Percentiles rank a stretch among this genome's conserved stretches.
Evolutionary conservation across 2,888 invertebrate genomes (phyloP).

Genomic region (Orthosia cruda): DNA sequence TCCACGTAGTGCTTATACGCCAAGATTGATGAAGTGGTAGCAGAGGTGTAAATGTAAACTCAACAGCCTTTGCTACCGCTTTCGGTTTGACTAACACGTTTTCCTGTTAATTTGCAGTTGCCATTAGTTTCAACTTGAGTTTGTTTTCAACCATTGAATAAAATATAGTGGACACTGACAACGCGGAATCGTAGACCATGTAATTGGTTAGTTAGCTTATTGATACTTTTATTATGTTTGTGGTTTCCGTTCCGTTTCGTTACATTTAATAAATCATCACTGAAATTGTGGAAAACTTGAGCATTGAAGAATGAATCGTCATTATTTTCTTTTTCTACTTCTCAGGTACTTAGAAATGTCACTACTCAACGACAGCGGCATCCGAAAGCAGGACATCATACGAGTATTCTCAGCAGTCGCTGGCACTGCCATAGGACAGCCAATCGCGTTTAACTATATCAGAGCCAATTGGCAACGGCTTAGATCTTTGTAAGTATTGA

Average conservation of each 20-base stretch:
- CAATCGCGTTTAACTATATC: constrained; percentile 95
- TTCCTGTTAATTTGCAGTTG: too few species aligned
- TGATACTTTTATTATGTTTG: neutral
- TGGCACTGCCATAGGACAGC: constrained; percentile 95
- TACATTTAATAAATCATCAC: too few species aligned
- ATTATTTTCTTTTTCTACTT: neutral
- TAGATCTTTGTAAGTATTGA: constrained; percentile 93
- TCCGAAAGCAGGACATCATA: constrained; percentile 96
- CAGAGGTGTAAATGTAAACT: too few species aligned
- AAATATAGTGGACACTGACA: too few species aligned
- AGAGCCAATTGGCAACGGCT: constrained; percentile 95
- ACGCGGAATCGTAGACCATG: too few species aligned
- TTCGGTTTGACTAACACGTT: too few species aligned
- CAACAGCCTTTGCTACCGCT: too few species aligned
- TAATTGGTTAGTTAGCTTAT: neutral
- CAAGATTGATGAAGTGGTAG: too few species aligned
- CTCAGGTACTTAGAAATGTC: constrained; percentile 94
- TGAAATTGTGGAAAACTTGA: neutral
- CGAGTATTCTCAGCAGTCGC: constrained; percentile 95
- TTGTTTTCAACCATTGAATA: too few species aligned
- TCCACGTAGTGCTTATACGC: neutral
- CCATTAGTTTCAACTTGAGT: too few species aligned
- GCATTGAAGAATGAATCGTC: too few species aligned
- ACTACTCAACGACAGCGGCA: constrained; percentile 94
- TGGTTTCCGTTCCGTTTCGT: neutral